phyloP scores from a whole-genome alignment of 37 sponge, comb jelly and placozoan genomes.

The Geodia barretti region DNA sequence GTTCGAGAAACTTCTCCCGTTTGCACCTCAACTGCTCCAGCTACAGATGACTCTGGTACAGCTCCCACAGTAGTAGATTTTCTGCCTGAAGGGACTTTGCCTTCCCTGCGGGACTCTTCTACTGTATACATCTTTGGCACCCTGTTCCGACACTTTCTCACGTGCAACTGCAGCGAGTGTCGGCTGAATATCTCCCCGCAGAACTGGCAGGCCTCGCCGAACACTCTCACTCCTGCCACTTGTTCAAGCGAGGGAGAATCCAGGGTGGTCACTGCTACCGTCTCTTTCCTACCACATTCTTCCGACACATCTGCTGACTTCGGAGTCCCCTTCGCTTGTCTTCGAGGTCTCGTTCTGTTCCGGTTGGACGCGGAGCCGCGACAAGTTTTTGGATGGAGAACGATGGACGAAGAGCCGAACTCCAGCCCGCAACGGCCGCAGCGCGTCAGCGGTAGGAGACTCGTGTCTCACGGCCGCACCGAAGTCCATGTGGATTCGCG shows the following conservation, averaged over 20 bases:
- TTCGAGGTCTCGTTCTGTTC: too few relatives aligned
- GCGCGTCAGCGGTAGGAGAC: not conserved
- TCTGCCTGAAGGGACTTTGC: not conserved
- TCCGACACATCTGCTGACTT: too few relatives aligned
- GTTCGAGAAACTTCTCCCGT: not conserved
- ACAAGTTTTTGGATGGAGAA: too few relatives aligned
- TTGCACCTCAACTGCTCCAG: not conserved
- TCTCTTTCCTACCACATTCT: too few relatives aligned
- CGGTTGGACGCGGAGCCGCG: too few relatives aligned
- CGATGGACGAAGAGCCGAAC: conserved; percentile 53
- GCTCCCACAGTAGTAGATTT: not conserved
- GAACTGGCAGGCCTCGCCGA: conserved; percentile 1
- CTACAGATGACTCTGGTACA: not conserved
- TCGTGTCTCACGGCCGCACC: not conserved
- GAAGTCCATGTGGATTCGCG: not conserved
- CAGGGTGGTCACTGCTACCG: too few relatives aligned
- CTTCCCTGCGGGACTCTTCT: not conserved
- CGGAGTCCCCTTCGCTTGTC: too few relatives aligned
- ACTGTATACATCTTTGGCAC: not conserved
- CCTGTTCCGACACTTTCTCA: not conserved
- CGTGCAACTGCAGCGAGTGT: conserved; percentile 9
- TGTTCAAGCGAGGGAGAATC: too few relatives aligned
- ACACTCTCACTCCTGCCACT: not conserved
- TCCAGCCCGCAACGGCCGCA: conserved; percentile 53
- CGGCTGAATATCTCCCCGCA: conserved; percentile 22